A percentile compares a stretch with the other conserved stretches of the same genome.
phyloP scores from a whole-genome alignment of 2,888 invertebrate species.

The Scelioninae gen. 2 region DNA sequence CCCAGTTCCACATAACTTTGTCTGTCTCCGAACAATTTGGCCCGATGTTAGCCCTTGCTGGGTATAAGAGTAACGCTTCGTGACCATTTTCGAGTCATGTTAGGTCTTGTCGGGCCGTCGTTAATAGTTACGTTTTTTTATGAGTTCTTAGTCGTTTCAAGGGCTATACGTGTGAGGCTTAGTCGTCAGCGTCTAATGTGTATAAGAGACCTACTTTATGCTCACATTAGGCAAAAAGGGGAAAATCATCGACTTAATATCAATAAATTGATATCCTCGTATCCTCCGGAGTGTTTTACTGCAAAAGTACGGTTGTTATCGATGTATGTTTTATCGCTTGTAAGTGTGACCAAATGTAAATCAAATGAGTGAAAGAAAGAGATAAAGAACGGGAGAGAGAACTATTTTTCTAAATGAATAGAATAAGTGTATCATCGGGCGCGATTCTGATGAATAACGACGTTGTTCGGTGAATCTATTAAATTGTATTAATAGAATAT shows the following conservation, averaged over 20 bases:
- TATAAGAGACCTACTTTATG: slow-evolving; percentile 20
- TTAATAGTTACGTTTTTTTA: no score
- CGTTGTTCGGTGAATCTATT: slow-evolving; percentile 25
- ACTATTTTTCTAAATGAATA: slow-evolving; percentile 32
- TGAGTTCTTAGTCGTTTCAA: slow-evolving; percentile 24
- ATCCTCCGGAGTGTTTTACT: slow-evolving; percentile 9
- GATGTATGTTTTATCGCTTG: slow-evolving; percentile 16
- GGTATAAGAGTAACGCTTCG: no score
- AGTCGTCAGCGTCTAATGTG: no score
- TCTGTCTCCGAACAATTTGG: no score
- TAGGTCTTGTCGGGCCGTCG: no score
- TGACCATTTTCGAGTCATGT: no score
- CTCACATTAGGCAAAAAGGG: slow-evolving; percentile 7
- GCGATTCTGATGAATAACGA: slow-evolving; percentile 30
- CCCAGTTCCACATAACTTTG: no score
- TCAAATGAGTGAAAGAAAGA: slow-evolving; percentile 17
- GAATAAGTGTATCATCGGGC: slow-evolving; percentile 5
- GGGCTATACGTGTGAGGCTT: no score
- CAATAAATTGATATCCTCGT: slow-evolving; percentile 40
- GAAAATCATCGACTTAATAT: slow-evolving; percentile 36
- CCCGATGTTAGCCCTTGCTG: no score
- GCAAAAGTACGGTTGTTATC: slow-evolving; percentile 22
- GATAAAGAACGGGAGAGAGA: no score
- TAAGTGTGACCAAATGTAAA: slow-evolving; percentile 40
- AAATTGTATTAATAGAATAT: slow-evolving; percentile 42